These are phyloP conservation scores for Watsonalla binaria DNA, from an alignment of 2,888 invertebrate genomes.

Conservation along the genomic window DNA sequence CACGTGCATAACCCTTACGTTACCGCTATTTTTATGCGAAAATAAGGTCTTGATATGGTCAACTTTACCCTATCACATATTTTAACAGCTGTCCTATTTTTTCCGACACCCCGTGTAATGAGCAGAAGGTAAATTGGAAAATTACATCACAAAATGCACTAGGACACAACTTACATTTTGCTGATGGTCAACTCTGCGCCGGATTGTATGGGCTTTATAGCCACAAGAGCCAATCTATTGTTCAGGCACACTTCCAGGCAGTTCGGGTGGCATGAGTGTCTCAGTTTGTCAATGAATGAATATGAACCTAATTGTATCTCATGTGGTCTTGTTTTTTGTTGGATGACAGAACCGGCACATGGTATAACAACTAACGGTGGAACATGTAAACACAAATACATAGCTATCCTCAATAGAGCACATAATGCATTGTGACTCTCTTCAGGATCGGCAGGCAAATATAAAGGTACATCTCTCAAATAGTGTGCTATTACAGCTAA, in stretches of 20 bases:
- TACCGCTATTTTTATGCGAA: too few species aligned
- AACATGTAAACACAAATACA: conserved; percentile 17
- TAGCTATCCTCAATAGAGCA: conserved; percentile 19
- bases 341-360: not conserved
- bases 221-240: conserved; percentile 22
- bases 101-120: too few species aligned
- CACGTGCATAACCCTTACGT: too few species aligned
- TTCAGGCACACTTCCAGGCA: conserved; percentile 15
- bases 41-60: too few species aligned
- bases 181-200: conserved; percentile 27
- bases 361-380: conserved; percentile 3
- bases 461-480: conserved; percentile 11
- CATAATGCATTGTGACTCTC: conserved; percentile 12
- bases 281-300: conserved; percentile 27
- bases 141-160: too few species aligned
- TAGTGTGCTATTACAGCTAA: conserved; percentile 18
- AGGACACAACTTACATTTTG: conserved; percentile 19
- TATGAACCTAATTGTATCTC: conserved; percentile 12
- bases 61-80: too few species aligned
- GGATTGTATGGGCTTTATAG: conserved; percentile 20
- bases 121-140: too few species aligned
- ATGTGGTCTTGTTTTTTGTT: conserved; percentile 3
- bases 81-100: too few species aligned
- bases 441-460: conserved; percentile 16
- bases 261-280: conserved; percentile 25